Conservation (phyloP, 2,797 vertebrate genomes). For the Pelodytes ibericus region DNA sequence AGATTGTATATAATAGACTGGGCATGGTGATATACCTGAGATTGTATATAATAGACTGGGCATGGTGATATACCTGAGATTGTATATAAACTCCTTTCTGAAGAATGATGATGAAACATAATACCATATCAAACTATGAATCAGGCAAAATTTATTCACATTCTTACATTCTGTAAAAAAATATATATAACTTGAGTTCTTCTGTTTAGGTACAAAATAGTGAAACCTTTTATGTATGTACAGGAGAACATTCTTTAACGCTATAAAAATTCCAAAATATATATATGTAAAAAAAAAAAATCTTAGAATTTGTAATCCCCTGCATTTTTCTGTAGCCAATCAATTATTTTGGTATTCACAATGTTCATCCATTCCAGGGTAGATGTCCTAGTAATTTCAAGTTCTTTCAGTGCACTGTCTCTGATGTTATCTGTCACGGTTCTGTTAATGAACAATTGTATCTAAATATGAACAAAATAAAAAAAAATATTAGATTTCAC, state of each 20-base stretch:
- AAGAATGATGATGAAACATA: no score
- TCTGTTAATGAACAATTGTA: conserved; percentile 69
- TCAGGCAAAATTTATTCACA: conserved; percentile 33
- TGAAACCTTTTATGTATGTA: conserved; percentile 39
- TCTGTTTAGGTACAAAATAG: conserved; percentile 34
- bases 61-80: no score
- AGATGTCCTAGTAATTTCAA: conserved; percentile 62
- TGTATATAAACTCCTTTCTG: no score
- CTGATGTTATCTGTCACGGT: conserved; percentile 66
- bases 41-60: no score
- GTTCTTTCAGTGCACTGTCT: conserved; percentile 39
- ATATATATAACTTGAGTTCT: conserved; percentile 34
- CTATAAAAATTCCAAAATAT: neutral
- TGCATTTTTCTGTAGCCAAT: conserved; percentile 70
- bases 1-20: no score
- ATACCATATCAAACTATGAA: conserved; percentile 11
- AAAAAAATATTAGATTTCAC: neutral
- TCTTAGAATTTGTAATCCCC: conserved; percentile 51
- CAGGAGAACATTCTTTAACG: conserved; percentile 44
- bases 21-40: no score
- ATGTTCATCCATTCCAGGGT: conserved; percentile 62
- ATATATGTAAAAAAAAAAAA: conserved; percentile 10
- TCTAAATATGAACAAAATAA: conserved; percentile 62
- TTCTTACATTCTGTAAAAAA: conserved; percentile 15
- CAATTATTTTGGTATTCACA: conserved; percentile 54